Conservation (phyloP, 2,797 vertebrate species). For the Scomberomorus guttatus region DNA sequence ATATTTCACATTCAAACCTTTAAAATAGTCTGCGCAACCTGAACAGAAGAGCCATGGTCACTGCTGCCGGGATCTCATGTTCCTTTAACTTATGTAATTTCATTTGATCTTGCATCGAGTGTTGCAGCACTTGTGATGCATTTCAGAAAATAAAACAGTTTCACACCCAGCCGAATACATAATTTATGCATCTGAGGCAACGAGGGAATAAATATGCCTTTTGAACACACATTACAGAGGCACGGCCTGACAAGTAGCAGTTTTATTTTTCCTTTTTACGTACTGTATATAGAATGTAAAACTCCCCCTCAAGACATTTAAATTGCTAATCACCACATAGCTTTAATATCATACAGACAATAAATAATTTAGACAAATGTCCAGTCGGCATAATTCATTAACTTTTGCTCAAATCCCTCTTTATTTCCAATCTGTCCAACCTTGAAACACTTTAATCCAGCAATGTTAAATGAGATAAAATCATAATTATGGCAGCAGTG, state of each 20-base stretch:
- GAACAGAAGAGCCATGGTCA: constrained; percentile 12
- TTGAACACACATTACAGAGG: constrained; percentile 79
- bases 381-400: constrained; percentile 80
- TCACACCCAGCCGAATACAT: constrained; percentile 73
- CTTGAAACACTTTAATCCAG: constrained; percentile 82
- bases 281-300: constrained; percentile 68
- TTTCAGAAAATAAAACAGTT: constrained; percentile 75
- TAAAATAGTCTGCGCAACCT: constrained; percentile 1
- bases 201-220: constrained; percentile 80
- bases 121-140: constrained; percentile 61
- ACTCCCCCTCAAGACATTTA: constrained; percentile 79
- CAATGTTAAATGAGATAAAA: constrained; percentile 78
- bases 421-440: constrained; percentile 80
- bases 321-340: constrained; percentile 85
- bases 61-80: constrained; percentile 18
- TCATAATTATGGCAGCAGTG: constrained; percentile 76
- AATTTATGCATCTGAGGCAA: constrained; percentile 76
- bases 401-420: constrained; percentile 75
- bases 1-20: neutral
- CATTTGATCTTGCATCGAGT: constrained; percentile 55
- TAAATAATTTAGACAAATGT: constrained; percentile 86
- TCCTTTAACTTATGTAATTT: constrained; percentile 54
- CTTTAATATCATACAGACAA: constrained; percentile 81
- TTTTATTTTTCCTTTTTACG: constrained; percentile 69
- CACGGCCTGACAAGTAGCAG: constrained; percentile 74